Evolutionary conservation across 2,888 invertebrate species (phyloP).

Genomic region (Metallyticus violacea): DNA sequence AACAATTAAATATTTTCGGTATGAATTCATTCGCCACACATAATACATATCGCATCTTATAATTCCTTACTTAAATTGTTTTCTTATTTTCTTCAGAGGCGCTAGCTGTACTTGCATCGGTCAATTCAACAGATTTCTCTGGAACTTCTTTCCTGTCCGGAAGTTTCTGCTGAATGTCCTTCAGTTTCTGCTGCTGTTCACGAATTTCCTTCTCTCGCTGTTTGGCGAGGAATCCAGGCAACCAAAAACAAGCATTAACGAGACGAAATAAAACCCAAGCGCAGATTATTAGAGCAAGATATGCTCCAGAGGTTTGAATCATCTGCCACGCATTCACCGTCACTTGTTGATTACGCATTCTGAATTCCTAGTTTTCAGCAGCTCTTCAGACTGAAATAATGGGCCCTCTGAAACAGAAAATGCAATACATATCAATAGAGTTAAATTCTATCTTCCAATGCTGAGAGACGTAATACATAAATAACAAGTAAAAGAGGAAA

Average conservation of each 20-base stretch:
- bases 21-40: too few species aligned
- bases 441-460: too few species aligned
- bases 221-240: conserved; percentile 58
- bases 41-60: too few species aligned
- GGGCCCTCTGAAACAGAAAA: not conserved
- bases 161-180: not conserved
- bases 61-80: not conserved
- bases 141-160: conserved; percentile 21
- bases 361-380: not conserved
- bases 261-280: conserved; percentile 66
- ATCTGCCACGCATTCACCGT: conserved; percentile 65
- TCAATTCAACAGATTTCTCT: not conserved
- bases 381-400: not conserved
- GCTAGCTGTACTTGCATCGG: not conserved
- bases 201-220: conserved; percentile 47
- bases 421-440: too few species aligned
- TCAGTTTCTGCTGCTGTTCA: not conserved
- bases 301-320: conserved; percentile 60
- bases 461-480: too few species aligned
- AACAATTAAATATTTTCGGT: too few species aligned
- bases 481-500: too few species aligned
- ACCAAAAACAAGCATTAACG: conserved; percentile 61
- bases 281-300: conserved; percentile 58
- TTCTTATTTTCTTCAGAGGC: not conserved
- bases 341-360: conserved; percentile 67